These are phyloP conservation scores for Caenorhabditis sp. DNA, from an alignment of 2,888 invertebrate genomes.

Conservation along the genomic window DNA sequence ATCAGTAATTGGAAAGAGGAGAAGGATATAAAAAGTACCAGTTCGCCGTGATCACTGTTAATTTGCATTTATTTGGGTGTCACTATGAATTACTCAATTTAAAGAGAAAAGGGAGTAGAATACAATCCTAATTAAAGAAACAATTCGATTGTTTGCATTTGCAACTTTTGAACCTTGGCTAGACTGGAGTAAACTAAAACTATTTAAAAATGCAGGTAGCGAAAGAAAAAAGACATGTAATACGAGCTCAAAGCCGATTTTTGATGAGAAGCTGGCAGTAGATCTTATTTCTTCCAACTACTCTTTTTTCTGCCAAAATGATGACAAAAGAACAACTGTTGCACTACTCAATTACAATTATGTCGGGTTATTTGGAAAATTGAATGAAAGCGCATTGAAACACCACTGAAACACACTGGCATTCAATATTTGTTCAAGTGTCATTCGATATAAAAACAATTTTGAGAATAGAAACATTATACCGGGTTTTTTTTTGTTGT, in stretches of 20 bases:
- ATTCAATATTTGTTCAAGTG: conserved; percentile 8
- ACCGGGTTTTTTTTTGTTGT: neutral
- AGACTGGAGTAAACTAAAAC: too few species aligned
- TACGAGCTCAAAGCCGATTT: conserved; percentile 15
- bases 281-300: conserved; percentile 14
- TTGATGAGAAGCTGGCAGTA: conserved; percentile 22
- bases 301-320: neutral
- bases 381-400: neutral
- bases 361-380: neutral
- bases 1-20: conserved; percentile 1
- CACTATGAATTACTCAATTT: conserved; percentile 31
- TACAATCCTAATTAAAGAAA: neutral
- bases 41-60: conserved; percentile 8
- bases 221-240: conserved; percentile 6
- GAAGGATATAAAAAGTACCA: conserved; percentile 15
- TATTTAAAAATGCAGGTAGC: too few species aligned
- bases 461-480: neutral
- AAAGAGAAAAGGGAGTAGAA: conserved; percentile 1
- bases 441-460: conserved; percentile 21
- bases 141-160: too few species aligned
- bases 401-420: conserved; percentile 30
- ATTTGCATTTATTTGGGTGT: conserved; percentile 12
- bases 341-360: neutral
- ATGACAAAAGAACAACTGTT: neutral
- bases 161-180: too few species aligned